A percentile compares a stretch with the other conserved stretches of the same genome.
phyloP scores from a whole-genome alignment of 1,140 invertebrate species.

The Drosophila tsacasi region DNA sequence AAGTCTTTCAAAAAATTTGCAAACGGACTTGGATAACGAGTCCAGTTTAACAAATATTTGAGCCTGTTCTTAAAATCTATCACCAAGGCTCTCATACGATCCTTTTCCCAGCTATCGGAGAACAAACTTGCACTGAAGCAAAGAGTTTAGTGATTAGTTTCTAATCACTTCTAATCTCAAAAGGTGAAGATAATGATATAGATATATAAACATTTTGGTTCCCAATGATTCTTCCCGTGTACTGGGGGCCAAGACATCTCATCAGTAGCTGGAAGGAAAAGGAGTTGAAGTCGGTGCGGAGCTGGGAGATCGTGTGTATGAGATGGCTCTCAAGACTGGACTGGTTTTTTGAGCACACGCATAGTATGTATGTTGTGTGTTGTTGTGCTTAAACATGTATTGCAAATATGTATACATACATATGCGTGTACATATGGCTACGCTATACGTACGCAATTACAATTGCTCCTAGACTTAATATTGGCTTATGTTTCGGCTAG shows the following conservation, averaged over 20 bases:
- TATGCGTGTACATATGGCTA: neutral
- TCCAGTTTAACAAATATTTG: neutral
- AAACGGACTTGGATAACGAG: too few relatives aligned
- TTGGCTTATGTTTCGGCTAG: slow-evolving; percentile 1
- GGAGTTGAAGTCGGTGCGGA: slow-evolving; percentile 8
- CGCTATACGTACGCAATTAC: slow-evolving; percentile 1
- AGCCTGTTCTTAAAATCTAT: neutral
- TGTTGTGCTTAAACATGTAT: neutral
- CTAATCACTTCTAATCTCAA: neutral
- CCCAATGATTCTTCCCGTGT: neutral
- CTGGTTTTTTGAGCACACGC: slow-evolving; percentile 40
- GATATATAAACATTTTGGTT: neutral
- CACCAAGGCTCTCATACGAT: neutral
- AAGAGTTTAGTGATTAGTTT: neutral
- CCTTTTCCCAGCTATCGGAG: too few relatives aligned
- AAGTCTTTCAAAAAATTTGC: too few relatives aligned
- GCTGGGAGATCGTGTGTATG: slow-evolving; percentile 37
- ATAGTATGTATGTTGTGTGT: slow-evolving; percentile 10
- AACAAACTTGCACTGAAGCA: neutral
- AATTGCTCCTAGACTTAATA: neutral
- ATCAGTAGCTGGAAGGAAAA: slow-evolving; percentile 28
- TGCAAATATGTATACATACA: neutral
- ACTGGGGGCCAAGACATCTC: slow-evolving; percentile 18
- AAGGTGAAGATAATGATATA: neutral
- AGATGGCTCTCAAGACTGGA: slow-evolving; percentile 38